Conservation (phyloP, 2,888 invertebrate genomes). For the Acrobeloides nanus region DNA sequence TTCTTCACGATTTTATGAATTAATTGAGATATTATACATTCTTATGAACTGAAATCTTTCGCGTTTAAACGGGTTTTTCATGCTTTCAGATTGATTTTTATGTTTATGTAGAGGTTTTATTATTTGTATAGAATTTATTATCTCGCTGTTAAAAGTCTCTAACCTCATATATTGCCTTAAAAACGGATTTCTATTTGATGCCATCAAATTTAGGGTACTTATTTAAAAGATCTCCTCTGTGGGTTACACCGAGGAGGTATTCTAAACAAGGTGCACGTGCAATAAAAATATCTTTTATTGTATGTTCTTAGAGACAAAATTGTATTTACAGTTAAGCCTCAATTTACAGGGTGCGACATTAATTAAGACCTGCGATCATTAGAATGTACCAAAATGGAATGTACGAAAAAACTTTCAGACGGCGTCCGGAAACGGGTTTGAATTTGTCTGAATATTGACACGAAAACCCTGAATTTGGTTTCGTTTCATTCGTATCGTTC, state of each 20-base stretch:
- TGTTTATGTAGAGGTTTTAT: neutral
- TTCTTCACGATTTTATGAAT: too few relatives aligned
- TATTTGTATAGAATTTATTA: neutral
- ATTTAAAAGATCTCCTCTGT: neutral
- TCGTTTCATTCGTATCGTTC: too few relatives aligned
- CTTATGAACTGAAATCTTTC: neutral
- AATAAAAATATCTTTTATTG: neutral
- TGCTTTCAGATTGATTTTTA: conserved; percentile 1
- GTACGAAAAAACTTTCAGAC: too few relatives aligned
- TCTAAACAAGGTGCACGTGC: neutral
- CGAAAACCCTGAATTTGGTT: too few relatives aligned
- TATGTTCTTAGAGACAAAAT: neutral
- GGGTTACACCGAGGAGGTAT: too few relatives aligned
- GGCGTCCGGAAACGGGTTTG: too few relatives aligned
- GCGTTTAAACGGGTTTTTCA: neutral
- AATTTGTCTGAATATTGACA: too few relatives aligned
- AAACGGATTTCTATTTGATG: neutral
- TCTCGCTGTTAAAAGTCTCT: neutral
- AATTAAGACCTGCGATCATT: too few relatives aligned
- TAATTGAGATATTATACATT: too few relatives aligned
- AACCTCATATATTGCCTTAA: neutral
- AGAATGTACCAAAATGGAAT: too few relatives aligned
- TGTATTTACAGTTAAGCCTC: neutral
- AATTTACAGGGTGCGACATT: too few relatives aligned
- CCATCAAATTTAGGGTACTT: neutral